Evolutionary conservation across 2,797 vertebrate species (phyloP), one percentile per base, ranked within the genome.

Genomic region (Gymnocypris eckloni): DNA sequence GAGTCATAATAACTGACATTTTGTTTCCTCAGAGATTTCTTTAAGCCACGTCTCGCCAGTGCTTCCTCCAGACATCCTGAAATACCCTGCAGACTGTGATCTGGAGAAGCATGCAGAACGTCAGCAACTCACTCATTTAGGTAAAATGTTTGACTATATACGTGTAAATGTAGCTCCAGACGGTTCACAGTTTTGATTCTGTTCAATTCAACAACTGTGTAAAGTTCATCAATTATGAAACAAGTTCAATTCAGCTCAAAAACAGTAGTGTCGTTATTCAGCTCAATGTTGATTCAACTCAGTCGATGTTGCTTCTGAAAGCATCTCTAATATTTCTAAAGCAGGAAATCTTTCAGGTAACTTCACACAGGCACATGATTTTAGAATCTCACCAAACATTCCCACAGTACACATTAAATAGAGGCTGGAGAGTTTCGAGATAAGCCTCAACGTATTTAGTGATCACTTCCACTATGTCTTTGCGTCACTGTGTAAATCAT

Each of bases 11-110:
- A 71, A 28, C 10, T 59, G 16, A 37, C 10, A 33, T 71, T 66
- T 22, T 64, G 4, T 81, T 6, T 85, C 72, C 7, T 61, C 69
- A 81, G 78, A 64, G 13, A 41, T 28, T 20, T 59, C n/a, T 52
- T 52, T 22, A 3, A 54, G 18, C 45, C 33, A 43, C 10, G 2
- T 50, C 52, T 80, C 59, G 1, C 43, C 33, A 13, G 56, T 37
- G 69, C 43, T 85, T 85, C 84, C 84, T 85, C 84, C 84, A 80
- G 84, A 86, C 43, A 81, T 86, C 56, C 56, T 86, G 37, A 86
- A 81, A 75, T 75, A 66, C 5, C 84, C 84, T 28, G 66, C 67
- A n/a, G 64, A 70, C n/a, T 78, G 12, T 61, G 77, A 33, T 72
- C 22, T 85, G 28, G 84, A 85, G 67, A 79, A 52, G 59, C 22